A percentile compares a stretch with the other conserved stretches of the same genome.
phyloP scores from a whole-genome alignment of 2,113 vertebrate species.

The Lota lota region DNA sequence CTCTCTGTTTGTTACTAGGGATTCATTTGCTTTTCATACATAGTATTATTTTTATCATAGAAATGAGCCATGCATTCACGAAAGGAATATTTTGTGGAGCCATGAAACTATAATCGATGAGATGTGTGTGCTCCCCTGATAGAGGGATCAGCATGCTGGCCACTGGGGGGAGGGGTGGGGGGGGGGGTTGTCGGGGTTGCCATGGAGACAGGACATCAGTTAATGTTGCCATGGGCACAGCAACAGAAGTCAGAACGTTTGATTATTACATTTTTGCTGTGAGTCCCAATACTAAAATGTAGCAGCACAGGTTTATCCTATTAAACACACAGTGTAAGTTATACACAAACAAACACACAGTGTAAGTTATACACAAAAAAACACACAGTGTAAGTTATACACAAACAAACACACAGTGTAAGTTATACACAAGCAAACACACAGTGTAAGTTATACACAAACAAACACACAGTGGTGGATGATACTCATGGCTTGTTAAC shows the following conservation, averaged over 20 bases:
- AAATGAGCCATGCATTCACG: neutral
- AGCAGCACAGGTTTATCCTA: neutral
- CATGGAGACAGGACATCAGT: conserved; percentile 55
- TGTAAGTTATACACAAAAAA: neutral
- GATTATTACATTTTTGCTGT: conserved; percentile 6
- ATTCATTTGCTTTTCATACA: neutral
- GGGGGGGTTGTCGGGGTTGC: conserved; percentile 35
- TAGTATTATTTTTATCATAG: neutral
- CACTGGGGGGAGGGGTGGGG: conserved; percentile 16
- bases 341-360: neutral
- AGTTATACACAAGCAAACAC: conserved; percentile 3
- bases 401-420: neutral
- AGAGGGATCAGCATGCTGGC: conserved; percentile 8
- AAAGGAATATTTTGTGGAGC: neutral
- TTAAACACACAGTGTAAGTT: neutral
- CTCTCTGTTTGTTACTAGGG: too few relatives aligned
- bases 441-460: neutral
- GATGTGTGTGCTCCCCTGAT: neutral
- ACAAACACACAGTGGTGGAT: neutral
- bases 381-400: neutral
- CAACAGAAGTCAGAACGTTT: conserved; percentile 49
- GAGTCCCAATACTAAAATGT: neutral
- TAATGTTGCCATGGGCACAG: conserved; percentile 56
- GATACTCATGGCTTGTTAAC: too few relatives aligned
- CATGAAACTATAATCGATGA: neutral